Base-by-base conservation (phyloP, 1,140 invertebrate species). In the Eumaeus atala region DNA sequence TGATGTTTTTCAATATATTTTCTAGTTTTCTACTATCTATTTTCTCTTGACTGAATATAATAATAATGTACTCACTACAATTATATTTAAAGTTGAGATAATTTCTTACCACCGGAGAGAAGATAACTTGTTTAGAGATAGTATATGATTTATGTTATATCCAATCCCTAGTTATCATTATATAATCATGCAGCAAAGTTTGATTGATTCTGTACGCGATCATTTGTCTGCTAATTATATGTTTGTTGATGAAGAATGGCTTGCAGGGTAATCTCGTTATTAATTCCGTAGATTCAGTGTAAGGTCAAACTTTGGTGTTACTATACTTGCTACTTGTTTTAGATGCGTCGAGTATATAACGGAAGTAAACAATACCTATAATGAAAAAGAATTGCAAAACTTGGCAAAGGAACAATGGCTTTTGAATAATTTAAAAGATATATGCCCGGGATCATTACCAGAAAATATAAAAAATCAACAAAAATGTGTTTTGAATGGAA, bases 401-500 rank as follows among this genome's bases (percentile, higher is more conserved):
- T 59, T 77, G 50, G 83, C 84, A 6, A 82, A 72, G 55, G 77
- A 84, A 42, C 87, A 88, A 56, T 88, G 87, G 87, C 51, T 88
- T 5, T 59, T 88, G n/a, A 80, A 85, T 67, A 77, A 88, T 58
- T 59, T 88, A n/a, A 78, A 67, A 21, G 75, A 85, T 1, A 82
- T 87, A 38, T 83, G 76, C 28, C 79, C 84, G 0, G 87, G 86
- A 0, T 86, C 66, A 14, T 52, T 88, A 6, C 87, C 86, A 0
- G 35, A 56, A 0, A 77, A 82, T 52, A 49, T 88, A 3, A 74
- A 58, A 9, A 57, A 56, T 44, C 49, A 62, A 11, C 51, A 61
- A 3, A 85, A 84, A 56, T 74, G 66, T 18, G 56, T 64, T 8
- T 54, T 88, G n/a, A 70, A 61, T 60, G 84, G 80, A 40, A 63